phyloP scores from a whole-genome alignment of 92 coral and sea anemone genomes.

The Umimayanthus kanabou region DNA sequence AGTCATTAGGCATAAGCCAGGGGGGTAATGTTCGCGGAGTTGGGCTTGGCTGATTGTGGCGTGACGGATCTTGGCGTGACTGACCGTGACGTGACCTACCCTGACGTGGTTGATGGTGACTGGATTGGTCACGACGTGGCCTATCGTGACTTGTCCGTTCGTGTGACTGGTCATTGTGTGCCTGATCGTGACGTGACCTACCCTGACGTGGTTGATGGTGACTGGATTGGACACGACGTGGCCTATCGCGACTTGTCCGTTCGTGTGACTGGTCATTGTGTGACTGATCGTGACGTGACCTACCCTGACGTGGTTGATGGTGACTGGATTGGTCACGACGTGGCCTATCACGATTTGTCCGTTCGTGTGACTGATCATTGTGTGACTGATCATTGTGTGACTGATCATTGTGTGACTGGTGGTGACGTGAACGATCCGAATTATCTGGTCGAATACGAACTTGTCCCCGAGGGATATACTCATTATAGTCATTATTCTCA shows the following conservation, averaged over 20 bases:
- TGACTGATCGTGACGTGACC: neutral
- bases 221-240: neutral
- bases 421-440: neutral
- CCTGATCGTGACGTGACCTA: neutral
- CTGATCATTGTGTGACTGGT: neutral
- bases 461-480: conserved; percentile 1
- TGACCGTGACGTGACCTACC: neutral
- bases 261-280: neutral
- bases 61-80: neutral
- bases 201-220: neutral
- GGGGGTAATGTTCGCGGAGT: conserved; percentile 9
- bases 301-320: neutral
- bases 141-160: neutral
- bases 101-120: neutral
- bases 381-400: neutral
- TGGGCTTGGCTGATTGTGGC: neutral
- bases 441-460: neutral
- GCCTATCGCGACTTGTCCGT: neutral
- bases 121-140: neutral
- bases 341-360: neutral
- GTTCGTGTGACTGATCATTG: neutral
- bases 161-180: neutral
- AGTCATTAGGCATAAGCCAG: conserved; percentile 29
- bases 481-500: neutral
- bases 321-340: neutral